A percentile compares a stretch with the other conserved stretches of the same genome.
Evolutionary conservation across 2,888 invertebrate species (phyloP).

Genomic region (Stenoptilia bipunctidactyla): DNA sequence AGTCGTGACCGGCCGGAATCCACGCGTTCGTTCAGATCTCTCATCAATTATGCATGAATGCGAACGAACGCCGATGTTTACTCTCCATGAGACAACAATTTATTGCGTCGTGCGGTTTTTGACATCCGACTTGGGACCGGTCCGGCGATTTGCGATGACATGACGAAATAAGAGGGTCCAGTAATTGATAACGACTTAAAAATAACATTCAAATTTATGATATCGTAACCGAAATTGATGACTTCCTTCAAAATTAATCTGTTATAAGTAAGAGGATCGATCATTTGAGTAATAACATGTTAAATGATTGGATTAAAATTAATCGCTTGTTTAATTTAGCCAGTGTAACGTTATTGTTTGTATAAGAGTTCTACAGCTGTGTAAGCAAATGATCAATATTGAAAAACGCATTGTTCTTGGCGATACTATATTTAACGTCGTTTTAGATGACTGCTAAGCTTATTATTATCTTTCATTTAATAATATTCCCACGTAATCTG

Average conservation of each 20-base stretch:
- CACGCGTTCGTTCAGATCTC: slow-evolving; percentile 56
- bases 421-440: slow-evolving; percentile 6
- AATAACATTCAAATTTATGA: not conserved
- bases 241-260: slow-evolving; percentile 2
- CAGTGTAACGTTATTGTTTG: slow-evolving; percentile 27
- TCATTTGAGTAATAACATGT: too few relatives aligned
- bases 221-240: not conserved
- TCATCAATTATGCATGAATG: slow-evolving; percentile 71
- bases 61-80: slow-evolving; percentile 63
- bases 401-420: slow-evolving; percentile 41
- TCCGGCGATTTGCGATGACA: slow-evolving; percentile 25
- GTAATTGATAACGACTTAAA: not conserved
- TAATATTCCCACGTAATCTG: slow-evolving; percentile 1
- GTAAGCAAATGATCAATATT: slow-evolving; percentile 44
- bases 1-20: slow-evolving; percentile 67
- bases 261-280: too few relatives aligned
- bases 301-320: too few relatives aligned
- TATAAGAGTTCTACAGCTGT: slow-evolving; percentile 33
- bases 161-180: slow-evolving; percentile 33
- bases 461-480: not conserved
- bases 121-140: slow-evolving; percentile 53
- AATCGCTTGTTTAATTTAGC: slow-evolving; percentile 39
- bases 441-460: slow-evolving; percentile 1
- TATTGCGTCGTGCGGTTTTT: slow-evolving; percentile 66
- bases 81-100: slow-evolving; percentile 65